Evolutionary conservation across 2,797 vertebrate genomes (phyloP), one percentile per base, ranked within the genome.

Genomic region (Emys orbicularis): DNA sequence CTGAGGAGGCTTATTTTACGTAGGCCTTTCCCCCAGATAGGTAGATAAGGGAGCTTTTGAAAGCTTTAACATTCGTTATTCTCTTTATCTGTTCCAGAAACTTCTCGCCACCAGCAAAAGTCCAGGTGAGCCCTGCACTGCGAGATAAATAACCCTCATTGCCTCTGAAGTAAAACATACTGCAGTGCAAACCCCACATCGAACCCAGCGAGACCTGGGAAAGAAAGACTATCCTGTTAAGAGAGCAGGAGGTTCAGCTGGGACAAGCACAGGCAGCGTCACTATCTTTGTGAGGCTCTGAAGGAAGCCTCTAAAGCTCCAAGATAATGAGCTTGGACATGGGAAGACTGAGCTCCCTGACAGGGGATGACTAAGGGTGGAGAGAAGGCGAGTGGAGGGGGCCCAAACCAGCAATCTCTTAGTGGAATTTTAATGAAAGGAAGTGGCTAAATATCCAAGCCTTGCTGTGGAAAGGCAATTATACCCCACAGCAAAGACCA

Each of bases 371-470:
- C 34, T 25, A 10, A 21, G 41, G 53, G 79, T 76, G 21, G 34
- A 54, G 21, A 76, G 53, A 19, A 29, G 19, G 47, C 47, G 50
- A 16, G 3, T 18, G 65, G 18, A 72, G 12, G 57, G 29, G 56
- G 92, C 88, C 81, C 59, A 89, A 72, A 37, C 21, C 15, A 34
- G 82, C 44, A 10, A 89, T 85, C 44, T 80, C 79, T 82, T 81
- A 88, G 95, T 85, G 90, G 84, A 9, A 5, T 83, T 92, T 15
- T 82, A 44, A 16, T 88, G 92, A 53, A 76, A 80, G 89, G 86
- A 87, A 65, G 34, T 76, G 94, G 84, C 93, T 49, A 86, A 90
- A 84, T 84, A 52, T 31, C 89, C 94, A 88, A 86, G 91, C 81
- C 74, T 92, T 84, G 59, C 83, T 87, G 81, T 81, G 81, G 54